Percentiles rank a stretch among this genome's conserved stretches.
Evolutionary conservation across 2,113 vertebrate genomes (phyloP).

Genomic region (Nansenia antarctica): DNA sequence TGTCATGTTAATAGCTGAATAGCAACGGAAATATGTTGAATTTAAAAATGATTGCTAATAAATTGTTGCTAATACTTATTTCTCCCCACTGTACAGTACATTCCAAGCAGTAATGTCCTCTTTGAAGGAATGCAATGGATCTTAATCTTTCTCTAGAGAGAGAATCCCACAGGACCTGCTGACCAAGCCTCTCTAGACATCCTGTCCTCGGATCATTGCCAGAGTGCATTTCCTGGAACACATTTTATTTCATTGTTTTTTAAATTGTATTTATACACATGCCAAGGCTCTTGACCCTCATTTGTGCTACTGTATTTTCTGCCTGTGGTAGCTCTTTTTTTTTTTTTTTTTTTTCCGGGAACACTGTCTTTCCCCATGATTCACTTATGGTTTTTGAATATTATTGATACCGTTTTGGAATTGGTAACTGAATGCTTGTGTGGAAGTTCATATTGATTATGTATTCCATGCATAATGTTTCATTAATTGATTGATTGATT

Average conservation of each 20-base stretch:
- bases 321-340: background rate
- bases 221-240: slow-evolving; percentile 23
- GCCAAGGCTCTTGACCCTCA: background rate
- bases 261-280: background rate
- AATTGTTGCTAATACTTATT: too few relatives aligned
- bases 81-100: too few relatives aligned
- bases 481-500: too few relatives aligned
- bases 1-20: too few relatives aligned
- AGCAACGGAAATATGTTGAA: too few relatives aligned
- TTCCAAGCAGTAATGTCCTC: background rate
- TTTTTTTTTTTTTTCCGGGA: too few relatives aligned
- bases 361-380: too few relatives aligned
- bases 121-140: background rate
- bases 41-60: too few relatives aligned
- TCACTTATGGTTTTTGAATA: too few relatives aligned
- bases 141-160: background rate
- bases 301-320: background rate
- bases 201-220: slow-evolving; percentile 14
- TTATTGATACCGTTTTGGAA: too few relatives aligned
- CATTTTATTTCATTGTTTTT: background rate
- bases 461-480: too few relatives aligned
- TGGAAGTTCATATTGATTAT: background rate
- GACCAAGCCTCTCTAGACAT: slow-evolving; percentile 10
- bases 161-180: background rate
- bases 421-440: too few relatives aligned